Base-by-base conservation (phyloP, 1,140 invertebrate genomes). In the Drosophila orosa region DNA sequence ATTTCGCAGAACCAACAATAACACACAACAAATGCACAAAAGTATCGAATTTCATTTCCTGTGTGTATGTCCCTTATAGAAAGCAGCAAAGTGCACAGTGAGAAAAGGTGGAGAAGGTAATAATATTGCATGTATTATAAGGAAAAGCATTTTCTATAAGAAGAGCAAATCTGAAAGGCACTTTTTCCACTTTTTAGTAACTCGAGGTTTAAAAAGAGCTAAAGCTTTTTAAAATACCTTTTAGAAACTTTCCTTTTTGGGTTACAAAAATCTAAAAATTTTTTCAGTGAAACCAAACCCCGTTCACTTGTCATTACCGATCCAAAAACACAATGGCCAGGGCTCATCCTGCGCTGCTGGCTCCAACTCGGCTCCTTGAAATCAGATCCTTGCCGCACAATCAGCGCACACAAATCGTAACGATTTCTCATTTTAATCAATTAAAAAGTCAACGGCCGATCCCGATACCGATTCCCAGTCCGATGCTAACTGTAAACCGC, bases 391-490 rank as follows among this genome's bases (percentile, higher is more conserved):
- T 58, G 74, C 76, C 71, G 69, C 77, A 78, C 82, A 91, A 91
- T 91, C 90, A 78, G 48, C 77, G 81, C 77, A 78, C 85, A 80
- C 74, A 90, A 85, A 91, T 91, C 90, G 90, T 82, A 91, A 91
- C 90, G 90, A 91, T 90, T 91, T 91, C 89, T 91, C 84, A 91
- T 91, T 91, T 91, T 91, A 91, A 91, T 91, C 90, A 91, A 91
- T 91, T 91, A 91, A 91, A 91, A 91, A 91, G 90, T 86, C 90
- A 91, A 80, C 89, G 87, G 71, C 66, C 84, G 57, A 55, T 68
- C 45, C 52, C 57, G 45, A 25, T 45, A 45, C 45, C 45, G 27
- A 48, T 65, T 52, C 55, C 29, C 48, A 52, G 58, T 50, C 52
- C 66, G 52, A 42, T 44, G 66, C 63, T 87, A 87, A 87, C 83